phyloP scores from a whole-genome alignment of 2,797 vertebrate genomes.

The Leuciscus waleckii region DNA sequence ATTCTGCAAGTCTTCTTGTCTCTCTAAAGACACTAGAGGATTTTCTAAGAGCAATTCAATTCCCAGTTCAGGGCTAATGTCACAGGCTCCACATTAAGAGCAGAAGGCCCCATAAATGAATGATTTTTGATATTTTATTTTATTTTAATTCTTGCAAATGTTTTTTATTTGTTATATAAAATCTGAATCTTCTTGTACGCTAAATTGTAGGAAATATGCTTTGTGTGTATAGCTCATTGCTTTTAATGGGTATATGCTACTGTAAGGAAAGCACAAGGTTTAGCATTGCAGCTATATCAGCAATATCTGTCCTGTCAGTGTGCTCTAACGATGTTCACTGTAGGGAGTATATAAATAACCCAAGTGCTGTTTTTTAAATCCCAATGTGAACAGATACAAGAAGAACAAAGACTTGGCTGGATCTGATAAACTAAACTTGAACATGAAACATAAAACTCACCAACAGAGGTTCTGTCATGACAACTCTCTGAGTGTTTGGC shows the following conservation, averaged over 20 bases:
- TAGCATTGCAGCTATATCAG: too few relatives aligned
- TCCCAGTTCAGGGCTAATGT: constrained; percentile 25
- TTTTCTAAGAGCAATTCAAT: background rate
- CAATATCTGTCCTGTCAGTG: too few relatives aligned
- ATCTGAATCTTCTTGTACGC: background rate
- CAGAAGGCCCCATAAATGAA: constrained; percentile 28
- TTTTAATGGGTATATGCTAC: background rate
- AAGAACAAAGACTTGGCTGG: too few relatives aligned
- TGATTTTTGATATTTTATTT: constrained; percentile 3
- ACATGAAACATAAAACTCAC: too few relatives aligned
- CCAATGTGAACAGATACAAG: too few relatives aligned
- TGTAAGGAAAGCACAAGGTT: background rate
- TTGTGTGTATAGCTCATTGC: background rate
- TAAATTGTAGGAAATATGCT: background rate
- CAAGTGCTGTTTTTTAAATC: too few relatives aligned
- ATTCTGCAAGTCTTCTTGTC: constrained; percentile 60
- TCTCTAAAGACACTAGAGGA: constrained; percentile 15
- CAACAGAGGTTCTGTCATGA: too few relatives aligned
- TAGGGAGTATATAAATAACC: too few relatives aligned
- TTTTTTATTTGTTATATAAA: constrained; percentile 10
- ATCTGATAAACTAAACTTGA: too few relatives aligned
- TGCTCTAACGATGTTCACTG: too few relatives aligned
- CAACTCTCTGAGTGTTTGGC: too few relatives aligned
- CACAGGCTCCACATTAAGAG: constrained; percentile 41
- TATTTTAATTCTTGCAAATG: constrained; percentile 22